These are phyloP conservation scores for Cassiopea xamachana DNA, from an alignment of 30 jellyfish, hydroid and myxozoan genomes.

Conservation along the genomic window DNA sequence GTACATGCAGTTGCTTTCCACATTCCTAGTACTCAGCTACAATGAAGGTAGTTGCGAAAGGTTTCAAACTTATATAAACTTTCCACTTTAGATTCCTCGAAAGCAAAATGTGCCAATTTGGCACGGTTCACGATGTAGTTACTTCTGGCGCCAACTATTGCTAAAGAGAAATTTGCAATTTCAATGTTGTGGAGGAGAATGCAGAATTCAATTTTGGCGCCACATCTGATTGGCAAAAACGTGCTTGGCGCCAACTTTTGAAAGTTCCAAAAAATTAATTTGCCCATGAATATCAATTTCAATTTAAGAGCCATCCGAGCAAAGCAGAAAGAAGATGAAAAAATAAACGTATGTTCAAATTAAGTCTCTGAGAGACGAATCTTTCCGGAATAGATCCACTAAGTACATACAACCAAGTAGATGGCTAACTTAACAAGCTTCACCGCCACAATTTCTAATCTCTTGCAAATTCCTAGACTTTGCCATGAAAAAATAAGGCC, in stretches of 20 bases:
- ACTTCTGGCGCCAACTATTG: too few relatives aligned
- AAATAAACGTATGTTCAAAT: not conserved
- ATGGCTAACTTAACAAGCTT: not conserved
- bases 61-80: too few relatives aligned
- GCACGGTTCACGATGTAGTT: too few relatives aligned
- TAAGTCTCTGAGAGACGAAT: conserved; percentile 57
- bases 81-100: too few relatives aligned
- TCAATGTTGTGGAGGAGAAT: not conserved
- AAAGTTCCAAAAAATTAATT: not conserved
- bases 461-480: not conserved
- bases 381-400: conserved; percentile 6
- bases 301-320: not conserved
- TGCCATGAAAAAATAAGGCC: not conserved
- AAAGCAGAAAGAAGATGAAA: not conserved
- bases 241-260: not conserved
- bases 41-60: too few relatives aligned
- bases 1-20: too few relatives aligned
- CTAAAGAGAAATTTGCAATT: too few relatives aligned
- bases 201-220: not conserved
- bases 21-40: too few relatives aligned
- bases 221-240: not conserved
- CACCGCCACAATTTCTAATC: not conserved
- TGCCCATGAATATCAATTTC: not conserved
- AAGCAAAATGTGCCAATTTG: too few relatives aligned
- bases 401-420: conserved; percentile 1